Evolutionary conservation across 2,113 vertebrate species (phyloP).

Genomic region (Phoenicopterus ruber): DNA sequence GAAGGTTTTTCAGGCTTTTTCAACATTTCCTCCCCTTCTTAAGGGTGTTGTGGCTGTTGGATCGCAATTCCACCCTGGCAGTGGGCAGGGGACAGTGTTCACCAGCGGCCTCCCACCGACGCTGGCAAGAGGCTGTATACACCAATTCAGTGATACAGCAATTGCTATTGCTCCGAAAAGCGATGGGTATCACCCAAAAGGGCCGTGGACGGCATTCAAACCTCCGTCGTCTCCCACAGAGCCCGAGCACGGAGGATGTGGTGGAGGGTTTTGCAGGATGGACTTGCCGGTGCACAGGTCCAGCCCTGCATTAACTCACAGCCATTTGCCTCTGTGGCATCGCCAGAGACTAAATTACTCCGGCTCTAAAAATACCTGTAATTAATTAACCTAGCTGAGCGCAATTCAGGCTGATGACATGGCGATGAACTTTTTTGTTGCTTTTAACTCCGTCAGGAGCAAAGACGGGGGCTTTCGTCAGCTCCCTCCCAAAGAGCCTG

Average conservation of each 20-base stretch:
- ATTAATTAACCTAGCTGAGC: neutral
- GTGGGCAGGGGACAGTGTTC: neutral
- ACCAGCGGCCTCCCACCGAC: rapidly evolving
- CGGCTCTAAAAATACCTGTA: neutral
- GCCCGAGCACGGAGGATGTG: rapidly evolving
- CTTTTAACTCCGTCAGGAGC: rapidly evolving
- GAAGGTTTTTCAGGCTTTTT: neutral
- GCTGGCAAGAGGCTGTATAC: neutral
- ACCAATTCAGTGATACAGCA: rapidly evolving
- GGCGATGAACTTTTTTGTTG: neutral
- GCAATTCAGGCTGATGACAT: neutral
- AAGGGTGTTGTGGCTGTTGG: neutral
- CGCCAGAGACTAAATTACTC: neutral
- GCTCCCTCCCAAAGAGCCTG: neutral
- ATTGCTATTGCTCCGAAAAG: neutral
- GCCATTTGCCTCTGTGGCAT: rapidly evolving
- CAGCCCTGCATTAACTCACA: neutral
- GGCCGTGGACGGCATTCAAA: rapidly evolving
- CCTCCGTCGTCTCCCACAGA: neutral
- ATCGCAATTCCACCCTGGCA: neutral
- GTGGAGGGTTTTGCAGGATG: neutral
- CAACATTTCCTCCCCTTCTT: neutral
- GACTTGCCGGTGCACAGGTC: neutral
- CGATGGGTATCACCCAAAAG: neutral
- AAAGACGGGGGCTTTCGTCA: neutral